A percentile compares a stretch with the other conserved stretches of the same genome.
phyloP scores from a whole-genome alignment of 2,797 vertebrate genomes.

The Falco rusticolus region DNA sequence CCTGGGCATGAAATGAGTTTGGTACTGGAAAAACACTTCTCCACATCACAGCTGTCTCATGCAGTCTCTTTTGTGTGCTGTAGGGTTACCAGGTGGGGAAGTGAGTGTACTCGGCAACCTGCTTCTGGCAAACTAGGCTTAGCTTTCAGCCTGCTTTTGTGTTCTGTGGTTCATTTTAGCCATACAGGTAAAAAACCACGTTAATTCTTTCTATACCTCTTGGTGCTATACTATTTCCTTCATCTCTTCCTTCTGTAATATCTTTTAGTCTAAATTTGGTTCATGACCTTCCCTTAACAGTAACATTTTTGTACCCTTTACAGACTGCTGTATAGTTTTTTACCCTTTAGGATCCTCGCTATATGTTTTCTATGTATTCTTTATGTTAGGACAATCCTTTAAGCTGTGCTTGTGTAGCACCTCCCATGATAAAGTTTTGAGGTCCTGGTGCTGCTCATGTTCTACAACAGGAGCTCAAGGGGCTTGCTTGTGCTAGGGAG shows the following conservation, averaged over 20 bases:
- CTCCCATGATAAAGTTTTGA: background rate
- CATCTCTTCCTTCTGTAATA: background rate
- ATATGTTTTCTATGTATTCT: accelerated
- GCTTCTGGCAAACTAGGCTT: background rate
- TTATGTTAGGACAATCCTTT: background rate
- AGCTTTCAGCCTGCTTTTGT: background rate
- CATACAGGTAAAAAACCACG: accelerated
- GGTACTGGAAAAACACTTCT: background rate
- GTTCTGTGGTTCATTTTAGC: background rate
- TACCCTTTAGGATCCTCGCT: background rate
- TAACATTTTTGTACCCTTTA: background rate
- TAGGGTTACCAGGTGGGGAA: background rate
- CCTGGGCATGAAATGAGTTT: background rate
- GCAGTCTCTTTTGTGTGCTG: background rate
- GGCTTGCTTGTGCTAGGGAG: background rate
- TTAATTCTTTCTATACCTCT: background rate
- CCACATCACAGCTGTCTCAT: background rate
- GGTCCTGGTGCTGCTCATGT: background rate
- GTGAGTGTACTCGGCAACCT: background rate
- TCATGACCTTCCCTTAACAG: background rate
- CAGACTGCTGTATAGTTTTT: background rate
- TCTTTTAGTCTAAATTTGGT: background rate
- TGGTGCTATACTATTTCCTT: background rate
- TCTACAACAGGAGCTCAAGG: background rate
- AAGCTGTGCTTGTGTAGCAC: background rate